A percentile compares a stretch with the other conserved stretches of the same genome.
These are phyloP conservation scores for Tipula helvola DNA, from an alignment of 2,888 invertebrate species.

Conservation along the genomic window DNA sequence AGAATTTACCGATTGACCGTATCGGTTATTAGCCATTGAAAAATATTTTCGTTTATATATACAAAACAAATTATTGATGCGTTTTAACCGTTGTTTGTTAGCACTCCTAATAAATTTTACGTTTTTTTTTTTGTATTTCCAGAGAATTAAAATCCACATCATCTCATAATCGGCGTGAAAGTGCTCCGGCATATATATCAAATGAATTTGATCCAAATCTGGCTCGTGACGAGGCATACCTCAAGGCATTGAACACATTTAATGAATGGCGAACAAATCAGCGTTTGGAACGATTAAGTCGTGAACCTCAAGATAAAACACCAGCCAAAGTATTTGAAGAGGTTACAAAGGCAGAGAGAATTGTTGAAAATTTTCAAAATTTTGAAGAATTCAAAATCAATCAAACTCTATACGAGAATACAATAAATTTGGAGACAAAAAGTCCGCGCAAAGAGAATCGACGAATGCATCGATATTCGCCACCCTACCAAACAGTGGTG, in stretches of 20 bases:
- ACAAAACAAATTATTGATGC: neutral
- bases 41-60: neutral
- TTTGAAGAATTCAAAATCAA: neutral
- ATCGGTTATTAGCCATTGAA: neutral
- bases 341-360: neutral
- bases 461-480: conserved; percentile 11
- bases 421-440: neutral
- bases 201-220: conserved; percentile 14
- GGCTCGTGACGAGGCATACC: conserved; percentile 21
- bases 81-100: neutral
- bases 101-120: neutral
- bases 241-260: conserved; percentile 21
- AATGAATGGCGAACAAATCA: conserved; percentile 21
- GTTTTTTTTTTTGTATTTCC: neutral
- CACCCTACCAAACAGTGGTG: conserved; percentile 20
- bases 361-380: neutral
- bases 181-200: conserved; percentile 18
- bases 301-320: neutral
- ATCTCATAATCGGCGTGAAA: conserved; percentile 20
- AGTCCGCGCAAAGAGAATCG: conserved; percentile 10
- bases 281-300: conserved; percentile 11
- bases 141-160: conserved; percentile 21
- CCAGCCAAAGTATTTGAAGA: neutral
- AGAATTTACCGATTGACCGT: neutral
- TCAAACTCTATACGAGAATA: conserved; percentile 13